Conservation (phyloP, 2,113 vertebrate genomes). For the Salvelinus sp. region DNA sequence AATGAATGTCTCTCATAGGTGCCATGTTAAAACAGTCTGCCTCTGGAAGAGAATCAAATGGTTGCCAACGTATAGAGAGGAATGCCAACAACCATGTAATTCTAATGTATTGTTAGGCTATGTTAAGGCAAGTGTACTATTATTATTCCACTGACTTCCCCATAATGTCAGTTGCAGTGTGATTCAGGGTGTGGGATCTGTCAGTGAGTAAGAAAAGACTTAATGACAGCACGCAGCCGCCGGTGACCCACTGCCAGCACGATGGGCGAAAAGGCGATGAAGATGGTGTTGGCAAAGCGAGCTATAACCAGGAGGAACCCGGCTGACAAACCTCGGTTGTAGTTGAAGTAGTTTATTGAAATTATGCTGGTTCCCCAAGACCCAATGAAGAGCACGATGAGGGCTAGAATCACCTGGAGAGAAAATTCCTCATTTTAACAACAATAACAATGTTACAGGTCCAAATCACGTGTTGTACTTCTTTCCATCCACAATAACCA, state of each 20-base stretch:
- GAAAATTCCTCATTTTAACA: neutral
- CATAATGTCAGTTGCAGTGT: neutral
- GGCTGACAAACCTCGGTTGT: conserved; percentile 57
- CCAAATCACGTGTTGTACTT: too few relatives aligned
- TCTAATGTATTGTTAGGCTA: neutral
- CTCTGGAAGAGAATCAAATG: neutral
- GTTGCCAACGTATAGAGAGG: neutral
- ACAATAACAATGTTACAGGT: too few relatives aligned
- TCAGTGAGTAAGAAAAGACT: conserved; percentile 50
- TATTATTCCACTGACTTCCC: too few relatives aligned
- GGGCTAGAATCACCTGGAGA: conserved; percentile 72
- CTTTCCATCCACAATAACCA: too few relatives aligned
- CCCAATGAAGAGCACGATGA: conserved; percentile 73
- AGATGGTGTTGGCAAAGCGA: conserved; percentile 73
- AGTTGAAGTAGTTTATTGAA: conserved; percentile 80
- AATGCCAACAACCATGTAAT: neutral
- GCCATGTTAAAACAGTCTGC: neutral
- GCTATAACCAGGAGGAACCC: conserved; percentile 71
- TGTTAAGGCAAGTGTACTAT: neutral
- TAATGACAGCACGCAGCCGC: conserved; percentile 65
- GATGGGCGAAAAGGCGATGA: conserved; percentile 73
- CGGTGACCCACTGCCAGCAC: conserved; percentile 74
- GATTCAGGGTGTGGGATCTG: neutral
- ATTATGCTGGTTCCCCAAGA: conserved; percentile 78
- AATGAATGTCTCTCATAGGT: too few relatives aligned